Conservation (phyloP, 92 coral and sea anemone genomes). For the Micromussa lordhowensis region DNA sequence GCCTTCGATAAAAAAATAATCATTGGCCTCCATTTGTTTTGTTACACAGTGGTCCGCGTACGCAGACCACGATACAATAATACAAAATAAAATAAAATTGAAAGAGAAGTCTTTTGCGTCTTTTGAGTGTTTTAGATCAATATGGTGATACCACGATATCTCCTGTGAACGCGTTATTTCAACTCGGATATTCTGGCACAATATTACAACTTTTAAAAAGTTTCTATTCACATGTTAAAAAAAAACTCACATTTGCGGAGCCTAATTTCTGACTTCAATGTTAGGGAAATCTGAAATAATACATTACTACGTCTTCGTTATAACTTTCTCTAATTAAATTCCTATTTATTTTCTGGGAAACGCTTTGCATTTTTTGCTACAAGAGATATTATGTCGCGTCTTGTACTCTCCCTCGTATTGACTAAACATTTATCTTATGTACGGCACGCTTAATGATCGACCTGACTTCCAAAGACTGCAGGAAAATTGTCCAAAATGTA, state of each 20-base stretch:
- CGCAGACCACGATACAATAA: not conserved
- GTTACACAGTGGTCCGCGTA: not conserved
- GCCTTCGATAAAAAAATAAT: not conserved
- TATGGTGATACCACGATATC: not conserved
- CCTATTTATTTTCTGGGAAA: not conserved
- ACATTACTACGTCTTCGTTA: not conserved
- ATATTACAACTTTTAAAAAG: not conserved
- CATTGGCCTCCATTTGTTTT: not conserved
- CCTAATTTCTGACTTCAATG: not conserved
- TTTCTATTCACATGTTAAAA: constrained; percentile 3
- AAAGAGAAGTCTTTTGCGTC: not conserved
- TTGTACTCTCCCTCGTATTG: not conserved
- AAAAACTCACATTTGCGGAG: not conserved
- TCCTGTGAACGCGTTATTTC: not conserved
- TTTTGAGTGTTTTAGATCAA: not conserved
- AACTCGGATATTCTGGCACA: not conserved
- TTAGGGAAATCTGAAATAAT: not conserved
- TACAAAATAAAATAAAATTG: not conserved
- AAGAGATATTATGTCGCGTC: not conserved
- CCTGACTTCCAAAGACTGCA: not conserved
- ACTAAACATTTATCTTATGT: not conserved
- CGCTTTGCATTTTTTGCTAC: not conserved
- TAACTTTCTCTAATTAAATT: not conserved
- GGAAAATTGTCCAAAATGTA: not conserved
- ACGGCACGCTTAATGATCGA: not conserved